These are phyloP conservation scores for Drosophila kokeensis DNA, from an alignment of 2,888 invertebrate genomes.

Conservation along the genomic window DNA sequence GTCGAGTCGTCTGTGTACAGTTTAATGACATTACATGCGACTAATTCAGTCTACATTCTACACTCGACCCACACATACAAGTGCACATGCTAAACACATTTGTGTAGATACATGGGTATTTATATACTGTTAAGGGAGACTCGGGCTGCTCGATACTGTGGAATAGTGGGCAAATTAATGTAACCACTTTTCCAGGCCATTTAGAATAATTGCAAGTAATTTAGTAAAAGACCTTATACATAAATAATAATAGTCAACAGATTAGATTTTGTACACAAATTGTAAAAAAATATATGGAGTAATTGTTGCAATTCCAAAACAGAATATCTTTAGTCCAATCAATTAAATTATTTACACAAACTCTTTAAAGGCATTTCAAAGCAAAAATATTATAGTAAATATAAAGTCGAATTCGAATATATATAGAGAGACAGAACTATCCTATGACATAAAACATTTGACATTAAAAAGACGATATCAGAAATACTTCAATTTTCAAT, in stretches of 20 bases:
- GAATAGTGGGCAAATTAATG: background rate
- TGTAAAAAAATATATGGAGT: background rate
- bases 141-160: background rate
- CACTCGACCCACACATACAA: background rate
- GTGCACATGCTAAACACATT: background rate
- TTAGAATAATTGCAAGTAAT: background rate
- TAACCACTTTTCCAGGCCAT: background rate
- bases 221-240: background rate
- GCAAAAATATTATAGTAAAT: background rate
- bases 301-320: background rate
- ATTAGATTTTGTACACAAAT: background rate
- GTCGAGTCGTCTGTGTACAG: slow-evolving; percentile 2
- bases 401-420: background rate
- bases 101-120: background rate
- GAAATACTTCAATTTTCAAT: background rate
- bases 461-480: background rate
- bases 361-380: background rate
- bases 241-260: background rate
- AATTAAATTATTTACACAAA: background rate
- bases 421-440: background rate
- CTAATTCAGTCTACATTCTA: slow-evolving; percentile 12
- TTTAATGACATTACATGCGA: slow-evolving; percentile 28
- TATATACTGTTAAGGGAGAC: background rate
- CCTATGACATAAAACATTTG: background rate
- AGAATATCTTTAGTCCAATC: background rate